phyloP scores from a whole-genome alignment of 2,797 vertebrate genomes.

The Mallotus villosus region DNA sequence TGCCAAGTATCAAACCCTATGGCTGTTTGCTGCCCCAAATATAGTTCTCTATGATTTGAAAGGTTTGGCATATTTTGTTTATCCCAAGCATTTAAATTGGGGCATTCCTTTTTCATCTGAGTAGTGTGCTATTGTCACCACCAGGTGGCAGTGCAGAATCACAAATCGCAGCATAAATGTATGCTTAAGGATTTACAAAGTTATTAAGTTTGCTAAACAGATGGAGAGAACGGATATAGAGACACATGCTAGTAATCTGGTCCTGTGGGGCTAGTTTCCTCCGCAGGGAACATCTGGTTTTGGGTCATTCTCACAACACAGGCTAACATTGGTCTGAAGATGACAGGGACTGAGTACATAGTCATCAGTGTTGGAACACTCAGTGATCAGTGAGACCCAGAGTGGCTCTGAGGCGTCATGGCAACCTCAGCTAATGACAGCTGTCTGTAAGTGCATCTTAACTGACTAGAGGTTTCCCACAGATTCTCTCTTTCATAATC shows the following conservation, averaged over 20 bases:
- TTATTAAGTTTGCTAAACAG: background rate
- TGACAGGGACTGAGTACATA: constrained; percentile 5
- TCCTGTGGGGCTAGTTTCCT: background rate
- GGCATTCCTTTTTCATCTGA: background rate
- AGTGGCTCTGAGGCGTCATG: constrained; percentile 37
- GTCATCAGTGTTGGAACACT: constrained; percentile 15
- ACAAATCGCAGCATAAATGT: constrained; percentile 1
- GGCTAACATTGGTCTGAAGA: background rate
- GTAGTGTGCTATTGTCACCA: constrained; percentile 4
- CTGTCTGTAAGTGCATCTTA: constrained; percentile 37
- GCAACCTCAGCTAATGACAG: constrained; percentile 13
- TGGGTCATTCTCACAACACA: background rate
- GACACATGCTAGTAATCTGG: background rate
- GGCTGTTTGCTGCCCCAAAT: background rate
- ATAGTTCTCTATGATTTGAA: background rate
- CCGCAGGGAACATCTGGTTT: background rate
- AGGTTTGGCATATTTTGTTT: background rate
- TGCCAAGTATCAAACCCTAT: background rate
- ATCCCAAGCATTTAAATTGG: too few relatives aligned
- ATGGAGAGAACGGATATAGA: background rate
- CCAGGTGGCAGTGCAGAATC: constrained; percentile 23
- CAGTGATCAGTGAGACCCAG: constrained; percentile 4
- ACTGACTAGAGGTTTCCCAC: constrained; percentile 42
- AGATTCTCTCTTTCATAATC: constrained; percentile 5
- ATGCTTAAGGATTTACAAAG: background rate